These are phyloP conservation scores for Clupea harengus DNA, from an alignment of 2,113 vertebrate species.

Conservation along the genomic window DNA sequence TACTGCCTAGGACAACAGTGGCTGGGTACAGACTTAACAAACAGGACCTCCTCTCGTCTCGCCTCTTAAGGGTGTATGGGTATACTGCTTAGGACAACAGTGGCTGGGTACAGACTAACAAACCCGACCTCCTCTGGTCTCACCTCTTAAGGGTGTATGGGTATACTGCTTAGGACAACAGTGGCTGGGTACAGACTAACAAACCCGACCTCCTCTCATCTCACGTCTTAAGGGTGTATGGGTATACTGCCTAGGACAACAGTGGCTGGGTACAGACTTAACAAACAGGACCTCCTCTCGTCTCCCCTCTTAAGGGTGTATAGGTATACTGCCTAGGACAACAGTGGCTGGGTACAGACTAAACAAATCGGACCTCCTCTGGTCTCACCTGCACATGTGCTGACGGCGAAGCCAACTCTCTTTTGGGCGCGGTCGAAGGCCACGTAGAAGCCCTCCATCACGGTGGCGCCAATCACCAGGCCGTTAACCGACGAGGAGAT, in stretches of 20 bases:
- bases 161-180: too few species aligned
- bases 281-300: neutral
- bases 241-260: too few species aligned
- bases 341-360: too few species aligned
- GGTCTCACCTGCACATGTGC: slow-evolving; percentile 85
- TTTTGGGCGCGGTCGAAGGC: slow-evolving; percentile 84
- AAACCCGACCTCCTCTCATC: neutral
- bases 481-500: slow-evolving; percentile 84
- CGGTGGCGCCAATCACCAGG: slow-evolving; percentile 90
- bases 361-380: neutral
- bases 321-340: too few species aligned
- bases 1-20: too few species aligned
- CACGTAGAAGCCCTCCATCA: slow-evolving; percentile 98
- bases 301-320: neutral
- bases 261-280: too few species aligned
- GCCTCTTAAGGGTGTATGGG: too few species aligned
- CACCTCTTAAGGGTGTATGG: too few species aligned
- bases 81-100: too few species aligned
- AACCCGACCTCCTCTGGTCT: neutral
- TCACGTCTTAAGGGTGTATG: too few species aligned
- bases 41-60: neutral
- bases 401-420: slow-evolving; percentile 88
- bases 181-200: neutral
- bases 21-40: neutral
- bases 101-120: neutral